Percentiles rank a stretch among this genome's conserved stretches.
These are phyloP conservation scores for Coelopa pilipes DNA, from an alignment of 2,888 invertebrate species.

Conservation along the genomic window DNA sequence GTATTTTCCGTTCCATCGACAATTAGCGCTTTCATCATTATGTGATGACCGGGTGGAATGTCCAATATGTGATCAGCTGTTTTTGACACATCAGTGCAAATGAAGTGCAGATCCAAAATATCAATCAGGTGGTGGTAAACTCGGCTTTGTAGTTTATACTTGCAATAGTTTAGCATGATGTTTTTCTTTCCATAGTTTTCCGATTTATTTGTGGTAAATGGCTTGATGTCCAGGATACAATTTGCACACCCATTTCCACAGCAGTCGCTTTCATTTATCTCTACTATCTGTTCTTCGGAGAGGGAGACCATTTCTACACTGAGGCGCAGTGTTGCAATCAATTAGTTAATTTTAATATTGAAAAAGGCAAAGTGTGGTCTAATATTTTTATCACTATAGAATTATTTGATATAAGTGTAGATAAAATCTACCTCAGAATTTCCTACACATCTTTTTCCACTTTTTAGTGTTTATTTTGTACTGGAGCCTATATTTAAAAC, in stretches of 20 bases:
- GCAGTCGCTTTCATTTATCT: slow-evolving; percentile 55
- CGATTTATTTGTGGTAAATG: slow-evolving; percentile 28
- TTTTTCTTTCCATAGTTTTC: slow-evolving; percentile 49
- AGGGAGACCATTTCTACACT: slow-evolving; percentile 16
- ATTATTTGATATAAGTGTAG: no score
- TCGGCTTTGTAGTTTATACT: slow-evolving; percentile 45
- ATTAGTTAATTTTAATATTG: no score
- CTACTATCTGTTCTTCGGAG: slow-evolving; percentile 18
- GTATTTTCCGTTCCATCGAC: slow-evolving; percentile 4
- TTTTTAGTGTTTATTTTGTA: no score
- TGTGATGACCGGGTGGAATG: slow-evolving; percentile 58
- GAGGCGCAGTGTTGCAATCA: no score
- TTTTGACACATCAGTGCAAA: slow-evolving; percentile 37
- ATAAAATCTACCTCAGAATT: no score
- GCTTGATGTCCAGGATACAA: slow-evolving; percentile 59
- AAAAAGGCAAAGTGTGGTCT: no score
- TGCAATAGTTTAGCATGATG: slow-evolving; percentile 49
- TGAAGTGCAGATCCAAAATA: slow-evolving; percentile 56
- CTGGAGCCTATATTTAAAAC: no score
- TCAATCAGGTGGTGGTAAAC: slow-evolving; percentile 27
- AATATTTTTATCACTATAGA: no score
- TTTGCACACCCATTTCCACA: slow-evolving; percentile 65
- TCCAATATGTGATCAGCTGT: slow-evolving; percentile 50
- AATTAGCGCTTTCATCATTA: slow-evolving; percentile 52
- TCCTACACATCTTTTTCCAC: no score